phyloP scores from a whole-genome alignment of 1,140 invertebrate species.

The Myzus persicae region DNA sequence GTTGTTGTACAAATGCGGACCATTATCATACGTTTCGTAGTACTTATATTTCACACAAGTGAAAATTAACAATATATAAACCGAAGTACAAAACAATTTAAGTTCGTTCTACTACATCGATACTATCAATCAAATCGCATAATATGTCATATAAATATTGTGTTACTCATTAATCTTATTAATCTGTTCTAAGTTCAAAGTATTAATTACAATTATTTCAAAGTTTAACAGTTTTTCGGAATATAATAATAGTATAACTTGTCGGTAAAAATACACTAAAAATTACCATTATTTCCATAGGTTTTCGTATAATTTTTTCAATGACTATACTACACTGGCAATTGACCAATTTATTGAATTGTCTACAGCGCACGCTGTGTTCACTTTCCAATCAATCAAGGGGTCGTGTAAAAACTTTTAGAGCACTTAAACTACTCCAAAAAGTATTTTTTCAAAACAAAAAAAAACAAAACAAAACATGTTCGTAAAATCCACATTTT shows the following conservation, averaged over 20 bases:
- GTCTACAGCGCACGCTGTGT: not conserved
- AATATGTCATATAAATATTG: not conserved
- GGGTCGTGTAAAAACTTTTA: not conserved
- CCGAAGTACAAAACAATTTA: not conserved
- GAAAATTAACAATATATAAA: not conserved
- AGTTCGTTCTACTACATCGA: not conserved
- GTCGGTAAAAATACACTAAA: no score
- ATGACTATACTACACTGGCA: not conserved
- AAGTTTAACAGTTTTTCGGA: not conserved
- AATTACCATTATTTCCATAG: not conserved
- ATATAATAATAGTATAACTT: no score
- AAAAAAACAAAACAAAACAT: not conserved
- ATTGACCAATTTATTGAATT: not conserved
- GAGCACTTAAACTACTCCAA: slow-evolving; percentile 1
- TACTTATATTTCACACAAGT: not conserved
- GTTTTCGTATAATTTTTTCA: not conserved
- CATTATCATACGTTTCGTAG: not conserved
- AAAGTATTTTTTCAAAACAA: not conserved
- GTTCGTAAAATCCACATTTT: not conserved
- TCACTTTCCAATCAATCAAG: not conserved
- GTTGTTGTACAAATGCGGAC: not conserved
- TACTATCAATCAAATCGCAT: not conserved
- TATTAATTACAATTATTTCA: not conserved
- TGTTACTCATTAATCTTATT: not conserved
- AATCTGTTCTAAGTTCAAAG: no score